Conservation (phyloP, 2,888 invertebrate genomes). For the Mechanitis mazaeus region DNA sequence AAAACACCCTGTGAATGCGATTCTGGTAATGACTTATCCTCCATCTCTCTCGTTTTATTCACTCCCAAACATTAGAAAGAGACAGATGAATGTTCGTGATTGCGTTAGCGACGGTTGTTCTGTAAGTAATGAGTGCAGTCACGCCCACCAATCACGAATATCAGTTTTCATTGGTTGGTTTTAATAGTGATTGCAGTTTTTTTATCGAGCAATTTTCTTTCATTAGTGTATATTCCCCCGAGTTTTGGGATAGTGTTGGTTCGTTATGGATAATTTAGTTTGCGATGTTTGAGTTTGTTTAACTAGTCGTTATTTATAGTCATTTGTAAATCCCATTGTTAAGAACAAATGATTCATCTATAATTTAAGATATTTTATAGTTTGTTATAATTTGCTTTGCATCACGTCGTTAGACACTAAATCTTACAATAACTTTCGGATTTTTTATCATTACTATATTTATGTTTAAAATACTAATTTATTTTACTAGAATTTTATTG, state of each 20-base stretch:
- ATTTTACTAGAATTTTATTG: too few relatives aligned
- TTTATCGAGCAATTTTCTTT: conserved; percentile 58
- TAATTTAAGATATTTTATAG: too few relatives aligned
- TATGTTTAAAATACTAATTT: too few relatives aligned
- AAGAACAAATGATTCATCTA: not conserved
- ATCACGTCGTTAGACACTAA: too few relatives aligned
- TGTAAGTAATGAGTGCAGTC: conserved; percentile 66
- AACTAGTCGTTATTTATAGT: conserved; percentile 3
- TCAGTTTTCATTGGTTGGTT: conserved; percentile 57
- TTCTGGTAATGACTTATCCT: conserved; percentile 39
- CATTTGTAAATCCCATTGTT: not conserved
- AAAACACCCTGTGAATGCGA: conserved; percentile 61
- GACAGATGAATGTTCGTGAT: conserved; percentile 34
- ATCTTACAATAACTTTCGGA: too few relatives aligned
- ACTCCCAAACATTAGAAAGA: conserved; percentile 33
- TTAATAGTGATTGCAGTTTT: conserved; percentile 56
- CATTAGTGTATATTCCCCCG: conserved; percentile 43
- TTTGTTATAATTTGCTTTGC: too few relatives aligned
- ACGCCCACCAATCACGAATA: conserved; percentile 67
- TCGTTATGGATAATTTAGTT: conserved; percentile 22
- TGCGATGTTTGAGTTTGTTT: conserved; percentile 7
- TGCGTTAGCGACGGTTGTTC: conserved; percentile 31
- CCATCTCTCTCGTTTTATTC: conserved; percentile 33
- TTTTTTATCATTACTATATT: too few relatives aligned
- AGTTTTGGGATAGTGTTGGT: conserved; percentile 36